Evolutionary conservation across 2,888 invertebrate genomes (phyloP), one percentile per base, ranked within the genome.

Genomic region (Lithophane socia): DNA sequence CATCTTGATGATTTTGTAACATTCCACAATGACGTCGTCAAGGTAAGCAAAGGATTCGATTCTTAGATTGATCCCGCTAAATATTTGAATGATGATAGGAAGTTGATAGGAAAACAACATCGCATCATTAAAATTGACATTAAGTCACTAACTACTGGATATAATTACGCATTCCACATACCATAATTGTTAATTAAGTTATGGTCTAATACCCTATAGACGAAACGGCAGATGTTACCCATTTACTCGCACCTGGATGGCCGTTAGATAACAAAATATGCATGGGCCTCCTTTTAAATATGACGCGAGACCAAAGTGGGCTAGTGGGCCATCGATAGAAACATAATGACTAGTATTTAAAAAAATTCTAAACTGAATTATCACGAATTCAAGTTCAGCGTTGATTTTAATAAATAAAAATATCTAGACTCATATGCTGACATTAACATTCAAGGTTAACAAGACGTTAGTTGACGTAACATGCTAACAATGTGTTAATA

Each of bases 401-500:
- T 54, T 7, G 18, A 73, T 79, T 73, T 56, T 9, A 52, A 37
- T 61, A 67, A 77, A 79, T 61, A 78, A 68, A 74, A 67, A 76
- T 44, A 71, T 66, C 52, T 71, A 74, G n/a, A 76, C 56, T 42
- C 16, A 18, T 75, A 64, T 67, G 52, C 21, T 56, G 75, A 24
- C 66, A 82, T 83, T 80, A 71, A 52, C 24, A 83, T 80, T 83
- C 85, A 88, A 88, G 87, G 88, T 83, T 18, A 75, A 73, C 69
- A 77, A 81, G 79, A 75, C 66, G 73, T 58, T 44, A 13, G 71
- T 75, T 73, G 77, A 77, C 79, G 80, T 80, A 79, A 79, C 44
- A 64, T 54, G 56, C 49, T 77, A 77, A 70, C 69, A 84, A 77
- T 70, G 71, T 80, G 67, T 72, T 66, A 73, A 79, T 71, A 44